A percentile compares a stretch with the other conserved stretches of the same genome.
phyloP scores from a whole-genome alignment of 2,888 invertebrate genomes.

The Diloba caeruleocephala region DNA sequence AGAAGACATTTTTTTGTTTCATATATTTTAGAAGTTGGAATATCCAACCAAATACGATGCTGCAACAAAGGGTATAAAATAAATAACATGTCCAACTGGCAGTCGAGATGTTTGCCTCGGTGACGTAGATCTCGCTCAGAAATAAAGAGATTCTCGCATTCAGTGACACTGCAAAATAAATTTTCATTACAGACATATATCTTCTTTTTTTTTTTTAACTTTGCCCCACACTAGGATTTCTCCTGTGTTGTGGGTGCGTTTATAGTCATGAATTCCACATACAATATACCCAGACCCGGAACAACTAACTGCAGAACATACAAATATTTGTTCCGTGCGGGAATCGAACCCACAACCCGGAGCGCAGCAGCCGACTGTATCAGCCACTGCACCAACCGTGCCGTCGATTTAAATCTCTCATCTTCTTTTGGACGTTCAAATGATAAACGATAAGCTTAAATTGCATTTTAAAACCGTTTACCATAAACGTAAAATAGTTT shows the following conservation, averaged over 20 bases:
- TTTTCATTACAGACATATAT: not conserved
- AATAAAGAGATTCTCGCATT: not conserved
- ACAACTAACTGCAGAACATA: too few relatives aligned
- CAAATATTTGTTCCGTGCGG: too few relatives aligned
- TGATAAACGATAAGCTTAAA: too few relatives aligned
- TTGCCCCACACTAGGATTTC: too few relatives aligned
- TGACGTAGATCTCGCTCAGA: not conserved
- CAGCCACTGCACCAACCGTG: too few relatives aligned
- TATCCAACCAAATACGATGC: not conserved
- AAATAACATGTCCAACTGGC: not conserved
- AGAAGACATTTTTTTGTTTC: not conserved
- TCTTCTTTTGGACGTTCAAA: too few relatives aligned
- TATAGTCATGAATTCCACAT: too few relatives aligned
- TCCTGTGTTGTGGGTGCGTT: too few relatives aligned
- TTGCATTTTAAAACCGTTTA: not conserved
- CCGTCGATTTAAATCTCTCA: not conserved
- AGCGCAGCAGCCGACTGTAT: too few relatives aligned
- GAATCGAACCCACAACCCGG: too few relatives aligned
- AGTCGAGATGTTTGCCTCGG: not conserved
- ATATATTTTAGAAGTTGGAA: not conserved
- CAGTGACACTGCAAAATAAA: not conserved
- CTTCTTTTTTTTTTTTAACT: too few relatives aligned
- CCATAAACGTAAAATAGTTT: not conserved
- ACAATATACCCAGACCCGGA: too few relatives aligned
- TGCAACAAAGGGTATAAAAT: conserved; percentile 4